A percentile compares a stretch with the other conserved stretches of the same genome.
These are phyloP conservation scores for Tenrec ecaudatus DNA, from an alignment of 2,113 vertebrate species.

Conservation along the genomic window DNA sequence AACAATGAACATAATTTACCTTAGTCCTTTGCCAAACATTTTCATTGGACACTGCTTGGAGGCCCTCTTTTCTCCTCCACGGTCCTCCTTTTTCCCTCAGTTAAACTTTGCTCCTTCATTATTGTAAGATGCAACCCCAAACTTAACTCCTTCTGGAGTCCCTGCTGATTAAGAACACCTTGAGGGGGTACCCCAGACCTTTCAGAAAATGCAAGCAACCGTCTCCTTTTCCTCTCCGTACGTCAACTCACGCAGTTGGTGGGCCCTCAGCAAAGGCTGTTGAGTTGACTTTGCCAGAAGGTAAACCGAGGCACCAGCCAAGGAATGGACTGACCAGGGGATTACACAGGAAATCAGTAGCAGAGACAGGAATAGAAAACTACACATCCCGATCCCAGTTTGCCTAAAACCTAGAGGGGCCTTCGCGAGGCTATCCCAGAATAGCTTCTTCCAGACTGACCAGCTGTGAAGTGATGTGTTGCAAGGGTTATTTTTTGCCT, in stretches of 20 bases:
- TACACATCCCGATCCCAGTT: slow-evolving; percentile 58
- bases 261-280: background rate
- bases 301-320: slow-evolving; percentile 63
- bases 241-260: background rate
- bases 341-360: slow-evolving; percentile 18
- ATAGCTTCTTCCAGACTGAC: slow-evolving; percentile 73
- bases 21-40: background rate
- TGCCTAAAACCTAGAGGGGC: slow-evolving; percentile 66
- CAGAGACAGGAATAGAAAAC: slow-evolving; percentile 73
- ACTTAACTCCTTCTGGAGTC: background rate
- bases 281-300: slow-evolving; percentile 43
- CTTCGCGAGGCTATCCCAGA: slow-evolving; percentile 70
- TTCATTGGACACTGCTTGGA: background rate
- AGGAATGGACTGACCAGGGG: background rate
- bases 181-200: background rate
- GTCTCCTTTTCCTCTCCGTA: background rate
- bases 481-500: slow-evolving; percentile 80
- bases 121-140: background rate
- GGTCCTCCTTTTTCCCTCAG: background rate
- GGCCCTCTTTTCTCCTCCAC: background rate
- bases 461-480: slow-evolving; percentile 77
- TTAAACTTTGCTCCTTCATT: background rate
- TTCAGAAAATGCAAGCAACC: background rate
- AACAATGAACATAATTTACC: background rate
- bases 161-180: background rate